Evolutionary conservation across 2,113 vertebrate genomes (phyloP).

Genomic region (Gobiocypris rarus): DNA sequence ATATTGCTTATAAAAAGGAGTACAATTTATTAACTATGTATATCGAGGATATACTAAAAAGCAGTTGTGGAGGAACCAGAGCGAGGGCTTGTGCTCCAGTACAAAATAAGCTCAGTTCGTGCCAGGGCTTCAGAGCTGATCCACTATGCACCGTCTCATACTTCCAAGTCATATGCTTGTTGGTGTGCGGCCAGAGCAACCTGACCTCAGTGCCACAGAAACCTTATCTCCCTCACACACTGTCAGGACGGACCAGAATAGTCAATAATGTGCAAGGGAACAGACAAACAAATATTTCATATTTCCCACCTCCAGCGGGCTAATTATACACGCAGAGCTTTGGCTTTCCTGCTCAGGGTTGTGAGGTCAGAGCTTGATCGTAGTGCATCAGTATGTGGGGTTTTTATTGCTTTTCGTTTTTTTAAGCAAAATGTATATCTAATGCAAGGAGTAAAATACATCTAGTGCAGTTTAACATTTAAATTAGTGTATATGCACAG

Average conservation of each 20-base stretch:
- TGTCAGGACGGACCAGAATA: slow-evolving; percentile 82
- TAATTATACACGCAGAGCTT: slow-evolving; percentile 61
- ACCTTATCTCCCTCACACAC: slow-evolving; percentile 81
- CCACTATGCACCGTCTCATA: slow-evolving; percentile 71
- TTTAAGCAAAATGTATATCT: not conserved
- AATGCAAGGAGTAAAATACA: not conserved
- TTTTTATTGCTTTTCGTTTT: not conserved
- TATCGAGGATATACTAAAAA: not conserved
- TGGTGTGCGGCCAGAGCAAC: slow-evolving; percentile 76
- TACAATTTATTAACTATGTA: not conserved
- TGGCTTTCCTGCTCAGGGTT: slow-evolving; percentile 47
- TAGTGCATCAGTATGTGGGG: not conserved
- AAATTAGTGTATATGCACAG: not conserved
- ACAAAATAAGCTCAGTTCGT: not conserved
- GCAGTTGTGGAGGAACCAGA: not conserved
- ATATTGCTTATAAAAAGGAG: not conserved
- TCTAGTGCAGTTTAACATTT: not conserved
- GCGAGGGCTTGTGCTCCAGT: not conserved
- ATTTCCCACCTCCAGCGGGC: slow-evolving; percentile 70
- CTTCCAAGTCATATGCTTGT: slow-evolving; percentile 79
- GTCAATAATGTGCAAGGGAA: slow-evolving; percentile 82
- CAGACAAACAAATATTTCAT: slow-evolving; percentile 79
- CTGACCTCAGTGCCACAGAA: slow-evolving; percentile 65
- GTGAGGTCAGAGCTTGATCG: slow-evolving; percentile 54
- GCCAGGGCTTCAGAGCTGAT: slow-evolving; percentile 48